Evolutionary conservation across 2,888 invertebrate genomes (phyloP), one percentile per base, ranked within the genome.

Genomic region (Reticulitermes lucifugus): DNA sequence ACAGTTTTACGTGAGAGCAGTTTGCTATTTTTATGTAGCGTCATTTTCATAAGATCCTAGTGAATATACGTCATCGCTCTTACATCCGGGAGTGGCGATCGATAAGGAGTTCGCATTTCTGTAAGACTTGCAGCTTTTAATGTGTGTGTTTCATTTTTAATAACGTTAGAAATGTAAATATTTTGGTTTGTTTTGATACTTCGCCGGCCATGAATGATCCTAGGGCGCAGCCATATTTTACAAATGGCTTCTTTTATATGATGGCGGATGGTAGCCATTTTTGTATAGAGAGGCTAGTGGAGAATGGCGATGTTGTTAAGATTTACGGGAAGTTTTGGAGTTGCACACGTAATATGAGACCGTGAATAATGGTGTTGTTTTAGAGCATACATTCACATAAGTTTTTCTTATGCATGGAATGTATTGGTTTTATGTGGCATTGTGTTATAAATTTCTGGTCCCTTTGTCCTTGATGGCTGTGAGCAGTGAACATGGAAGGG

Each of bases 171-270:
- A 85, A 65, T 29, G 51, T 46, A 73, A 79, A 71, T 65, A 55
- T 71, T 83, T 80, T 22, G 70, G 91, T 91, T 91, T 91, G 91
- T 91, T 91, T 91, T 91, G 91, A 90, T 91, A 89, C 89, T 89
- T 89, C 90, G 91, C 91, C 92, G 92, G 92, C 92, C 93, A 93
- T 93, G 87, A 91, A 92, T 91, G 90, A 90, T 89, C 90, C 90
- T 91, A 92, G 93, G 93, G 92, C 92, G 93, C 93, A 93, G 93
- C 93, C 93, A 93, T 93, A 91, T 93, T 93, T 91, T 90, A 91
- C 91, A 93, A 92, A 93, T 93, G 93, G 93, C 93, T 91, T 92
- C 92, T 90, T 89, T 88, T 88, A 89, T 88, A 89, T 88, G 89
- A 92, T 92, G 92, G 92, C 92, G 91, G 91, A 89, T 86, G 89